Percentiles rank a stretch among this genome's conserved stretches.
Conservation (phyloP, 35 echinoderm and acorn worm genomes). For the Lytechinus pictus region DNA sequence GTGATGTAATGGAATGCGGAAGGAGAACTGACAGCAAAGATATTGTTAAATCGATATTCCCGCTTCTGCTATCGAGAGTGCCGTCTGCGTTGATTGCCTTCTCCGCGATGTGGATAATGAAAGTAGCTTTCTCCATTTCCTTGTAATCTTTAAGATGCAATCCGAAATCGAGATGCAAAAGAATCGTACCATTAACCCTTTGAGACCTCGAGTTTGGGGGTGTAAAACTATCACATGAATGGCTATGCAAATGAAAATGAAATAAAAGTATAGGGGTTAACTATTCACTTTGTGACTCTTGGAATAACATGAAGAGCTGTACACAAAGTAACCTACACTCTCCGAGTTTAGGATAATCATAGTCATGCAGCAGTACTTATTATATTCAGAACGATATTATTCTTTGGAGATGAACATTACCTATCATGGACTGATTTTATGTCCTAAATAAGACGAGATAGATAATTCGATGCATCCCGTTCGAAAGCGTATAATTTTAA, state of each 20-base stretch:
- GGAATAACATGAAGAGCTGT: too few relatives aligned
- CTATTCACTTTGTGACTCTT: background rate
- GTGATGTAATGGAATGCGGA: constrained; percentile 9
- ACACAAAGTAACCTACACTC: too few relatives aligned
- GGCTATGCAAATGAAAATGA: background rate
- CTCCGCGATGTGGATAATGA: background rate
- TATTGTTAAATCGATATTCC: constrained; percentile 8
- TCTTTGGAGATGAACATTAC: too few relatives aligned
- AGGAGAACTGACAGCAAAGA: constrained; percentile 16
- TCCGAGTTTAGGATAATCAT: too few relatives aligned
- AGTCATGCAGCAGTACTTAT: too few relatives aligned
- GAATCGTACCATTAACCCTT: background rate
- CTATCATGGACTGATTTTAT: too few relatives aligned
- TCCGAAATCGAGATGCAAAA: background rate
- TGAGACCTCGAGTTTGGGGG: background rate
- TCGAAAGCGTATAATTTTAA: background rate
- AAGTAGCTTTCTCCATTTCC: background rate
- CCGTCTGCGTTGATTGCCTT: background rate
- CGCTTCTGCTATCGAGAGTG: background rate
- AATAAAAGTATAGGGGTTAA: background rate
- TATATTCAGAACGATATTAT: too few relatives aligned
- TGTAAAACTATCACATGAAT: background rate
- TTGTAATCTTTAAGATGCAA: background rate
- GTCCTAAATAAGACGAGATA: too few relatives aligned
- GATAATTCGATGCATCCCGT: background rate